Evolutionary conservation across 2,797 vertebrate species (phyloP), one percentile per base, ranked within the genome.

Genomic region (Gila robusta): DNA sequence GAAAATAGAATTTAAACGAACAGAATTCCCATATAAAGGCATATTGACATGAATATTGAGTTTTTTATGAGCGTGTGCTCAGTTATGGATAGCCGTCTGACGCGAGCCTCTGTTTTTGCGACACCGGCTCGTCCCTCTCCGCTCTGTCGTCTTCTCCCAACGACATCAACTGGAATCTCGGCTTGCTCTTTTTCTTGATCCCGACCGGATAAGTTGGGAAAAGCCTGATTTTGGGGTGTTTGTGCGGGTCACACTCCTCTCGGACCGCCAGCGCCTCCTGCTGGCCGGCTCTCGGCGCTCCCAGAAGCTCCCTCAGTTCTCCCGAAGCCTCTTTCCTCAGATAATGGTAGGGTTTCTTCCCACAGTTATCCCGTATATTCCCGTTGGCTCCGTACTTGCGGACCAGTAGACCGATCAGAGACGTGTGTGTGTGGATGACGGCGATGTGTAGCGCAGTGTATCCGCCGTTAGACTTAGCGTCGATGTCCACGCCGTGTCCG

Each of bases 361-460:
- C 98, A 0, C 95, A 95, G 93, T 99, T 96, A 93, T 99, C 98
- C 56, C 98, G 93, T 83, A 98, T 64, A 14, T 92, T 92, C 0
- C 90, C 91, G 8, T 96, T 92, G 28, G 97, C 98, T 0, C 93
- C 92, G 41, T 95, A 96, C 79, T 94, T 94, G 5, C 66, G 91
- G 32, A 98, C 96, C 86, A 99, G 91, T 91, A 95, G 92, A 69
- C 69, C 87, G 1, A 97, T 94, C 47, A 97, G 78, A 39, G 93
- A 94, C 87, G 95, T 95, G 96, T 95, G 76, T 91, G 96, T 89
- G 5, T 99, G 98, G 82, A 98, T 91, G 0, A 97, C 97, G 0
- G 98, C 98, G 6, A 99, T 94, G 93, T 99, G 98, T 49, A 99
- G 89, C 0, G 98, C 96, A 0, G 98, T 99, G 94, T 99, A 98